Evolutionary conservation across 92 coral and sea anemone genomes (phyloP).

Genomic region (Umimayanthus kanabou): DNA sequence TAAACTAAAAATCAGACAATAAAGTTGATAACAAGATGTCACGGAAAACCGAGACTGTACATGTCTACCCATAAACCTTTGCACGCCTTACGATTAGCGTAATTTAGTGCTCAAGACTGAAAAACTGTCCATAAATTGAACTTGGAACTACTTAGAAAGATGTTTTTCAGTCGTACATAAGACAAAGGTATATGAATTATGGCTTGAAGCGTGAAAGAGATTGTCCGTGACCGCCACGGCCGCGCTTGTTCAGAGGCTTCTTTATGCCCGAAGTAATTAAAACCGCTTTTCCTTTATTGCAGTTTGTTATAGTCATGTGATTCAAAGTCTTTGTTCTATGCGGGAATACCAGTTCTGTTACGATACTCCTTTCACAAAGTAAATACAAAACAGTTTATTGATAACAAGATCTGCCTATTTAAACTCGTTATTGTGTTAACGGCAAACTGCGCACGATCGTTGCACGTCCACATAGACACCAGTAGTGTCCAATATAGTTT

Average conservation of each 20-base stretch:
- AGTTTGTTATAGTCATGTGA: slow-evolving; percentile 35
- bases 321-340: slow-evolving; percentile 17
- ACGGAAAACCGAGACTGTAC: not conserved
- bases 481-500: not conserved
- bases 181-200: not conserved
- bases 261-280: slow-evolving; percentile 10
- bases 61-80: slow-evolving; percentile 10
- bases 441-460: not conserved
- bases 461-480: slow-evolving; percentile 2
- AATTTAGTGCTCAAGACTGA: not conserved
- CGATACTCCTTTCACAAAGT: not conserved
- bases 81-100: not conserved
- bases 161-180: not conserved
- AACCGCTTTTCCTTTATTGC: not conserved
- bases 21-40: not conserved
- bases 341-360: slow-evolving; percentile 18
- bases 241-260: slow-evolving; percentile 8
- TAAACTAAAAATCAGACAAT: not conserved
- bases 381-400: slow-evolving; percentile 29
- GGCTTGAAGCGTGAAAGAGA: not conserved
- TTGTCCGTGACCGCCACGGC: slow-evolving; percentile 16
- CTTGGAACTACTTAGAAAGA: not conserved
- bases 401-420: slow-evolving; percentile 4
- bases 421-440: slow-evolving; percentile 13
- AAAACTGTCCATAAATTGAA: not conserved